These are phyloP conservation scores for Dendrophyllia cribrosa DNA, from an alignment of 64 coral and sea anemone species.

Conservation along the genomic window DNA sequence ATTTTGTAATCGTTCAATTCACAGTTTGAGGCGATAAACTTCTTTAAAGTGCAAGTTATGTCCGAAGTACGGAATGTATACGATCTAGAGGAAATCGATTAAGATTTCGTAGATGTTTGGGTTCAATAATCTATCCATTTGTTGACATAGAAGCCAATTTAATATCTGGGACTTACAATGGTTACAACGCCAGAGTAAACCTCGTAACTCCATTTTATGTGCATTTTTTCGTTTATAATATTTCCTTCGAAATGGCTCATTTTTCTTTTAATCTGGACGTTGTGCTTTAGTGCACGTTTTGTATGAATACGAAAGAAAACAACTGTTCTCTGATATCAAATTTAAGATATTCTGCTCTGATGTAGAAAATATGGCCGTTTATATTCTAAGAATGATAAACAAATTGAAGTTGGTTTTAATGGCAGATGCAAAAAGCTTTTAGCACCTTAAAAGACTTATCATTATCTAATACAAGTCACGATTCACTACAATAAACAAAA, in stretches of 20 bases:
- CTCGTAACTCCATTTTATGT: not conserved
- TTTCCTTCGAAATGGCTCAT: not conserved
- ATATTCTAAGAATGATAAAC: conserved; percentile 31
- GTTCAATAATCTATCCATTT: not conserved
- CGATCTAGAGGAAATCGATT: conserved; percentile 16
- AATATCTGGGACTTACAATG: not conserved
- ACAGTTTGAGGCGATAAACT: conserved; percentile 12
- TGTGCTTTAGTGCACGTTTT: not conserved
- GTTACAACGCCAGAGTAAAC: not conserved
- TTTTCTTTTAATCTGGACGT: not conserved
- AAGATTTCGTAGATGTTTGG: conserved; percentile 16
- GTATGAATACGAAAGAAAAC: not conserved
- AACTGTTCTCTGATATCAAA: not conserved
- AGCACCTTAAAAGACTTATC: conserved; percentile 12
- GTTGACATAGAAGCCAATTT: conserved; percentile 23
- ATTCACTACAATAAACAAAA: conserved; percentile 35
- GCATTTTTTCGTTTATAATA: not conserved
- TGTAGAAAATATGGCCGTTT: conserved; percentile 18
- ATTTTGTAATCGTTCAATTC: conserved; percentile 44
- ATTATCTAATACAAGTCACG: conserved; percentile 52
- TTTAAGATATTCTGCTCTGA: not conserved
- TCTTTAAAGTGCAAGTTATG: not conserved
- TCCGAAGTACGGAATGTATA: conserved; percentile 10
- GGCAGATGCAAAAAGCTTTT: conserved; percentile 52
- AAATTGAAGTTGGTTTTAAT: conserved; percentile 26